Evolutionary conservation across 1,140 invertebrate species (phyloP), one percentile per base, ranked within the genome.

Genomic region (Aporrectodea caliginosa): DNA sequence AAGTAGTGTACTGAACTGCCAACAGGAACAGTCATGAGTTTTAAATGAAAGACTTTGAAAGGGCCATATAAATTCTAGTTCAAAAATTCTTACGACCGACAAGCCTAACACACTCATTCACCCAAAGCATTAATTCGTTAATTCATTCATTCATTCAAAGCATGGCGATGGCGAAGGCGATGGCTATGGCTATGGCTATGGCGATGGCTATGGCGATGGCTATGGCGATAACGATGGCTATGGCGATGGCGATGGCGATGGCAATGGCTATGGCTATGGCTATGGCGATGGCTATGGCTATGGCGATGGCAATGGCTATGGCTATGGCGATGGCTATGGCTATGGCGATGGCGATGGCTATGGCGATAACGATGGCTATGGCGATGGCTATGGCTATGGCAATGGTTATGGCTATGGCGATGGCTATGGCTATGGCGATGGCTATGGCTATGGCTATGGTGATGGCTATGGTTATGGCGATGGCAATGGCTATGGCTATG

Each of bases 361-460:
- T 16, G n/a, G n/a, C n/a, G n/a, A n/a, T n/a, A n/a, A n/a, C n/a
- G n/a, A n/a, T n/a, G n/a, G n/a, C n/a, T n/a, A 69, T 69, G 58
- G n/a, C 58, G 58, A 69, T 69, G 58, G n/a, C 58, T 14, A 69
- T 69, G 58, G n/a, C 58, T 14, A 69, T 69, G 58, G n/a, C 58
- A n/a, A 69, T 69, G 58, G 58, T n/a, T 14, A 69, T 69, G 58
- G 58, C 58, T 14, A 69, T 69, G 71, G 30, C 71, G 16, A 16
- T 73, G 71, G 30, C 30, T 14, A 73, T 73, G 71, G 30, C 30
- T 14, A 73, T 73, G 71, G 30, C 30, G 71, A 73, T 73, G 71
- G 30, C 30, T 14, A 73, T 73, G 71, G 30, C 30, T 14, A 73
- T 73, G 71, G 30, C 30, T n/a, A n/a, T n/a, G n/a, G n/a, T n/a